A percentile compares a stretch with the other conserved stretches of the same genome.
phyloP scores from a whole-genome alignment of 2,888 invertebrate genomes.

The Zaprionus bogoriensis region DNA sequence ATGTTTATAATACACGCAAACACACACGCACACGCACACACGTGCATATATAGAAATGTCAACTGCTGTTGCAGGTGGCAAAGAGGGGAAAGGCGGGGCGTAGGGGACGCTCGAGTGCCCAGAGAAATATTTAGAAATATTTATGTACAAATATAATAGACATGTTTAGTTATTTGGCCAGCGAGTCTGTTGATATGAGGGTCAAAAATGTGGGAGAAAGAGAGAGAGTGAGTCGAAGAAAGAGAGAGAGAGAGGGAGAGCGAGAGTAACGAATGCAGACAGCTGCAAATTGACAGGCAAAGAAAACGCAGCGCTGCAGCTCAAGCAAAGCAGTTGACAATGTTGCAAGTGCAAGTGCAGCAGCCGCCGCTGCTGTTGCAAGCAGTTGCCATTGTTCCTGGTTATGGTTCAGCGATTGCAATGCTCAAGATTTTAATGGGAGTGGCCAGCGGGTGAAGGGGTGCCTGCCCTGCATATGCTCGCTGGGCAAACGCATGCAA shows the following conservation, averaged over 20 bases:
- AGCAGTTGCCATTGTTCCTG: conserved; percentile 9
- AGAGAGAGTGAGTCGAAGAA: neutral
- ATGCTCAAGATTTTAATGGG: conserved; percentile 53
- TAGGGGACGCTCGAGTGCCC: conserved; percentile 4
- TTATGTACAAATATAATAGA: conserved; percentile 20
- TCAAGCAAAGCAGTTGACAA: conserved; percentile 32
- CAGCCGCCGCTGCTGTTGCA: conserved; percentile 2
- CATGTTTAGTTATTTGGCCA: conserved; percentile 31
- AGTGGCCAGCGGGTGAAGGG: neutral
- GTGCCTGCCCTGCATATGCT: conserved; percentile 27
- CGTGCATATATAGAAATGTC: conserved; percentile 12
- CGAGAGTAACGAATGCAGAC: conserved; percentile 1
- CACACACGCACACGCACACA: too few species aligned
- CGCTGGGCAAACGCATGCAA: conserved; percentile 3
- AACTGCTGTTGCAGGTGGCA: conserved; percentile 22
- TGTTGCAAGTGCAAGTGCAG: conserved; percentile 28
- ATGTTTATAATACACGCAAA: conserved; percentile 10
- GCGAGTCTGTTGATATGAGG: conserved; percentile 1
- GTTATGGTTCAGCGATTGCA: conserved; percentile 57
- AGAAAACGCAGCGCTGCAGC: conserved; percentile 21
- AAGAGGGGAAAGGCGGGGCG: neutral
- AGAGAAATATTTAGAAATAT: conserved; percentile 1
- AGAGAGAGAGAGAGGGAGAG: neutral
- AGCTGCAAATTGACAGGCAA: conserved; percentile 9
- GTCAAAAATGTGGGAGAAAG: neutral